These are phyloP conservation scores for Larimichthys crocea DNA, from an alignment of 2,113 vertebrate genomes.

Conservation along the genomic window DNA sequence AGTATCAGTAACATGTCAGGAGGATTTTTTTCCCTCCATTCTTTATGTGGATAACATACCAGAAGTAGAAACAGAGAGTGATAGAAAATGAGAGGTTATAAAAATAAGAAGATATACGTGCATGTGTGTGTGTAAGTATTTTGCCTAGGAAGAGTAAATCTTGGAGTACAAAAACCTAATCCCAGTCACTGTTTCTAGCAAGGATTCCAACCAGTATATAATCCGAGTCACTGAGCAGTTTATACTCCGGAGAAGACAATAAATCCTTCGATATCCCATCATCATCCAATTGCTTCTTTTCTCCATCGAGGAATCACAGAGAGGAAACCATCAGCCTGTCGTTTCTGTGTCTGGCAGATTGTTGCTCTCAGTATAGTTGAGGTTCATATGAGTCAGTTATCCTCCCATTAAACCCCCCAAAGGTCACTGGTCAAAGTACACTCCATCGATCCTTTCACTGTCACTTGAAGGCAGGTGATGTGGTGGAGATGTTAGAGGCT, in stretches of 20 bases:
- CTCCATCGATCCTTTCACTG: conserved; percentile 21
- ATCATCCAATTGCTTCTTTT: neutral
- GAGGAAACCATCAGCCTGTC: neutral
- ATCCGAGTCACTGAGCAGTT: conserved; percentile 57
- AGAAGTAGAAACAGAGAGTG: conserved; percentile 66
- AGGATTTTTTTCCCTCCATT: conserved; percentile 27
- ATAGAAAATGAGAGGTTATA: conserved; percentile 70
- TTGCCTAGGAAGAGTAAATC: conserved; percentile 55
- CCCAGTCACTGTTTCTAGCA: conserved; percentile 52
- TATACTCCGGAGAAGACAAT: conserved; percentile 25
- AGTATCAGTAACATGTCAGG: conserved; percentile 67
- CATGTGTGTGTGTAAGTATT: conserved; percentile 29
- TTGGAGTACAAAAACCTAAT: conserved; percentile 69
- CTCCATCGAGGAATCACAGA: conserved; percentile 23
- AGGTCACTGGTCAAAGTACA: neutral
- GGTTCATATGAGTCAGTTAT: conserved; percentile 29
- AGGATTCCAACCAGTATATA: conserved; percentile 53
- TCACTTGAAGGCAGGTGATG: neutral
- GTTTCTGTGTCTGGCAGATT: neutral
- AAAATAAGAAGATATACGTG: conserved; percentile 70
- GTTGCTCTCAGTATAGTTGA: neutral
- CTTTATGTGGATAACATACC: conserved; percentile 60
- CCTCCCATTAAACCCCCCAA: conserved; percentile 18
- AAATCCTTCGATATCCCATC: conserved; percentile 32
- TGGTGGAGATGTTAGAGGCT: neutral